Percentiles rank a stretch among this genome's conserved stretches.
These are phyloP conservation scores for Halcyon malimbica DNA, from an alignment of 2,113 vertebrate genomes.

Conservation along the genomic window DNA sequence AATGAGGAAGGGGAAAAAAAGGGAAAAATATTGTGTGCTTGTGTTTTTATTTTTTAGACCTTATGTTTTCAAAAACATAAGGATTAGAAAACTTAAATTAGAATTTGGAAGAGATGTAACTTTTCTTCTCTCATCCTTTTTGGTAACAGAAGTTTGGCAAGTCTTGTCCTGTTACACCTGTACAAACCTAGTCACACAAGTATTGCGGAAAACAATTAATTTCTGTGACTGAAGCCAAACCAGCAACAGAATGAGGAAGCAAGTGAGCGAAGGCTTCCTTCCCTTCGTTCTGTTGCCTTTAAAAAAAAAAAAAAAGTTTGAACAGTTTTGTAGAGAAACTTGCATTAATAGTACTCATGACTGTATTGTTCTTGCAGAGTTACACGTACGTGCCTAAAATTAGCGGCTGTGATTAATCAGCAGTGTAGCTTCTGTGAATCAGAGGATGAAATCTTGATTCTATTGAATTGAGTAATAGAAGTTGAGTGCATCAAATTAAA, in stretches of 20 bases:
- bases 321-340: background rate
- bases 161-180: background rate
- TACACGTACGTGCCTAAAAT: background rate
- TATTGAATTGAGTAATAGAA: background rate
- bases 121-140: background rate
- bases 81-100: background rate
- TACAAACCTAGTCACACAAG: background rate
- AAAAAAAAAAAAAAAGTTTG: background rate
- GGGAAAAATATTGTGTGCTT: background rate
- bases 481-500: background rate
- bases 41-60: background rate
- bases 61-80: background rate
- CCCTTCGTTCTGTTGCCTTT: background rate
- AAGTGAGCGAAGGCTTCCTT: background rate
- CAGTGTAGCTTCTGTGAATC: background rate
- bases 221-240: background rate
- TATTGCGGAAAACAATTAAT: background rate
- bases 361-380: background rate
- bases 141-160: background rate
- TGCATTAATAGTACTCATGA: background rate
- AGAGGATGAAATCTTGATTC: background rate
- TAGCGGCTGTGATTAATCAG: background rate
- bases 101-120: background rate
- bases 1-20: background rate
- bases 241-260: background rate